Evolutionary conservation across 2,113 vertebrate species (phyloP).

Genomic region (Malurus alboscapulatus): DNA sequence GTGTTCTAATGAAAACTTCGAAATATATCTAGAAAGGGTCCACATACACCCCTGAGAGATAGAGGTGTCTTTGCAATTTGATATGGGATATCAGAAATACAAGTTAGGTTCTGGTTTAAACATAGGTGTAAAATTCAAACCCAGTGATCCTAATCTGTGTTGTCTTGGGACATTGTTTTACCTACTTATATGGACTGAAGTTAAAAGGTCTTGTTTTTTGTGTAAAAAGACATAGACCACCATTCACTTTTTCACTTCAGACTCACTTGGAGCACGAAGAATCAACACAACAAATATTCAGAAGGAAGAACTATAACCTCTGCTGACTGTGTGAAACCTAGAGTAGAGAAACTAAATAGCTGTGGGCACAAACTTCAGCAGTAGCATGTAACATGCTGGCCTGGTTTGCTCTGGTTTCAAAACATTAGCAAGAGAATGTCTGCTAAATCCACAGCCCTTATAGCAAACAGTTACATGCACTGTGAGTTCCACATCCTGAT

Average conservation of each 20-base stretch:
- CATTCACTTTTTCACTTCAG: background rate
- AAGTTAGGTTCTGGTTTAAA: background rate
- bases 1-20: background rate
- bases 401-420: background rate
- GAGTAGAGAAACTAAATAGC: background rate
- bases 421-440: background rate
- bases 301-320: background rate
- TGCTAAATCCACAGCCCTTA: conserved; percentile 5
- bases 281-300: background rate
- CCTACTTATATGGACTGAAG: background rate
- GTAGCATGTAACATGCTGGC: background rate
- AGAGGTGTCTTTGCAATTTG: background rate
- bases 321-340: background rate
- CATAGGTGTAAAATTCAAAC: background rate
- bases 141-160: background rate
- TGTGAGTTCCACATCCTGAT: background rate
- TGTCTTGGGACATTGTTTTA: background rate
- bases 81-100: background rate
- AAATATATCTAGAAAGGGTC: background rate
- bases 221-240: background rate
- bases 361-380: background rate
- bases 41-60: background rate
- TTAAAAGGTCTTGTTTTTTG: background rate
- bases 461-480: background rate
- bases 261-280: background rate